Evolutionary conservation across 2,113 vertebrate genomes (phyloP), one percentile per base, ranked within the genome.

Genomic region (Rana temporaria): DNA sequence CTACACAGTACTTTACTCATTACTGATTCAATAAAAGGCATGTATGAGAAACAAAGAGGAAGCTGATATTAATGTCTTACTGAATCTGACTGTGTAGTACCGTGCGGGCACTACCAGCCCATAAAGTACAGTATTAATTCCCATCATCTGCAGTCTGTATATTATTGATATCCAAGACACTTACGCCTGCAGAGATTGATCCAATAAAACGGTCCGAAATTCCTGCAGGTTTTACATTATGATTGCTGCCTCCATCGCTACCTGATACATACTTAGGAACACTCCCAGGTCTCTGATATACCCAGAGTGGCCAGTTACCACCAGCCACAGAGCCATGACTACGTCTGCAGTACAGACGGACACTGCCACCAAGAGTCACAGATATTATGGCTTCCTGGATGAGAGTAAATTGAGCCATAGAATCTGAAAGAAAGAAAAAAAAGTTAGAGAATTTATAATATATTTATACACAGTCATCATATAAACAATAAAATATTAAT

Each of bases 201-300:
- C 53, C 83, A 60, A 34, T 20, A 63, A 84, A 82, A 1, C 19
- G 12, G 9, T 6, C 71, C 6, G 15, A 19, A n/a, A 60, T n/a
- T 15, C 64, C 55, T 4, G 76, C n/a, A 1, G 63, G 76, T 56
- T 32, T 67, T 6, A 30, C 6, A 15, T 20, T 78, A 18, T 48
- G 26, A 20, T 78, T 55, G n/a, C n/a, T 17, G 19, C 1, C 20
- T 20, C 68, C 20, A 70, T n/a, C 3, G 22, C 68, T 70, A 12
- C 59, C 12, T 14, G 66, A 20, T 56, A 78, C 5, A 64, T 53
- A 8, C 17, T 4, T 30, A 19, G 76, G 76, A 19, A 55, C 63
- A n/a, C n/a, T 18, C 16, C 52, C 24, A 0, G 30, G 62, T n/a
- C 15, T 18, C 63, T 78, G 76, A 53, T 78, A 55, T 20, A 30